Evolutionary conservation across 92 coral and sea anemone species (phyloP).

Genomic region (Porites cylindrica): DNA sequence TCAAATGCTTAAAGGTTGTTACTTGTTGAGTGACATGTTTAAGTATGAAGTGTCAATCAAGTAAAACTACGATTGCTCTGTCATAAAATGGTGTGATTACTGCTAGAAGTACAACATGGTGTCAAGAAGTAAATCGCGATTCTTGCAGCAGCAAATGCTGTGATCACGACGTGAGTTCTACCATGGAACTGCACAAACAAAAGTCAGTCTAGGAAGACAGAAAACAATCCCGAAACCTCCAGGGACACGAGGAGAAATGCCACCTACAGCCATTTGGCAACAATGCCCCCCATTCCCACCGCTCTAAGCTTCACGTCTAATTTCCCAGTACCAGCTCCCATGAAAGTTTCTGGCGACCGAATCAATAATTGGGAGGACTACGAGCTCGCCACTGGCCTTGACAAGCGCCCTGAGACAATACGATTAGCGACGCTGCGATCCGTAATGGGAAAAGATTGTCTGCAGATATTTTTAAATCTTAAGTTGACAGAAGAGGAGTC

Average conservation of each 20-base stretch:
- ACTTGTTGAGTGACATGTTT: constrained; percentile 1
- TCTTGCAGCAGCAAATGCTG: not conserved
- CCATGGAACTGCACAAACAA: not conserved
- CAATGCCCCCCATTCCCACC: not conserved
- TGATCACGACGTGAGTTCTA: not conserved
- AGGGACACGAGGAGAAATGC: constrained; percentile 1
- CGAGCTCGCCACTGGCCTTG: constrained; percentile 43
- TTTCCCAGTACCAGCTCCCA: constrained; percentile 38
- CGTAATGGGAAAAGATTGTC: constrained; percentile 52
- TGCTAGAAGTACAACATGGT: not conserved
- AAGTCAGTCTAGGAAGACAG: constrained; percentile 9
- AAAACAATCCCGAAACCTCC: not conserved
- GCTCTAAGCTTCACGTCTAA: not conserved
- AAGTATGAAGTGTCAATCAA: constrained; percentile 7
- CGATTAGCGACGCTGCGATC: constrained; percentile 49
- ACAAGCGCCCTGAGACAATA: constrained; percentile 20
- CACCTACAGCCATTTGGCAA: constrained; percentile 14
- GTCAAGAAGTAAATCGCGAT: not conserved
- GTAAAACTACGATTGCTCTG: not conserved
- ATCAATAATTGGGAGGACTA: constrained; percentile 9
- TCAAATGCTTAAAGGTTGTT: not conserved
- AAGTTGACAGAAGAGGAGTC: constrained; percentile 39
- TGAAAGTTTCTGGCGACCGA: constrained; percentile 1
- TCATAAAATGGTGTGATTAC: constrained; percentile 10
- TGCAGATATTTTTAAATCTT: constrained; percentile 34